These are phyloP conservation scores for Monopterus albus DNA, from an alignment of 2,113 vertebrate genomes.

Conservation along the genomic window DNA sequence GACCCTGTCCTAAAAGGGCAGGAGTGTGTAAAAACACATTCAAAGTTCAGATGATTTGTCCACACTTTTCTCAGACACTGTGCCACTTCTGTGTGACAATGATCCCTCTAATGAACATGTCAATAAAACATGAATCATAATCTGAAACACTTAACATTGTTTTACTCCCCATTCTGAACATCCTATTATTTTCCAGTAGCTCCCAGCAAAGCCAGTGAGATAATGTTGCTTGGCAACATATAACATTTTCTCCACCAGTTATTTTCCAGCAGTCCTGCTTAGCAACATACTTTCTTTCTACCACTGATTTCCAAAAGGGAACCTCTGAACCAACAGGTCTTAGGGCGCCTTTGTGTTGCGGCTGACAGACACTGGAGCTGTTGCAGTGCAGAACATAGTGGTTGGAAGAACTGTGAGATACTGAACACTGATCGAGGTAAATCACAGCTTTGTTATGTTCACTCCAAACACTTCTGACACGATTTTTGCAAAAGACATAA, in stretches of 20 bases:
- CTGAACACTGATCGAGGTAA: too few relatives aligned
- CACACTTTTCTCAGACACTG: too few relatives aligned
- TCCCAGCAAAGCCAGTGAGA: neutral
- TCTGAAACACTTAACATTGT: too few relatives aligned
- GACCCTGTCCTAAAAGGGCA: too few relatives aligned
- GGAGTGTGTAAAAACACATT: too few relatives aligned
- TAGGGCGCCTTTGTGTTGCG: neutral
- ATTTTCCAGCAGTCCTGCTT: slow-evolving; percentile 34
- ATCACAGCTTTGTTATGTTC: too few relatives aligned
- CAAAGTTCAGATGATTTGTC: too few relatives aligned
- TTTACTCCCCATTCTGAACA: neutral
- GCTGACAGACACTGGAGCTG: neutral
- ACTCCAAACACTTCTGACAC: neutral
- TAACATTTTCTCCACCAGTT: too few relatives aligned
- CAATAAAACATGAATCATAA: slow-evolving; percentile 10
- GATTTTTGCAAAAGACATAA: neutral
- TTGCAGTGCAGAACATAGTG: neutral
- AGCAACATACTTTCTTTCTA: slow-evolving; percentile 52
- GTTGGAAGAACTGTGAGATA: too few relatives aligned
- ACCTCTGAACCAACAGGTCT: slow-evolving; percentile 17
- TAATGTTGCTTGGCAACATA: slow-evolving; percentile 47
- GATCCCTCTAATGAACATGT: neutral
- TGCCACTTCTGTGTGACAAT: neutral
- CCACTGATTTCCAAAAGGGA: slow-evolving; percentile 1
- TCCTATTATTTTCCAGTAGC: neutral